A percentile compares a stretch with the other conserved stretches of the same genome.
Conservation (phyloP, 2,888 invertebrate species). For the Thereva unica region DNA sequence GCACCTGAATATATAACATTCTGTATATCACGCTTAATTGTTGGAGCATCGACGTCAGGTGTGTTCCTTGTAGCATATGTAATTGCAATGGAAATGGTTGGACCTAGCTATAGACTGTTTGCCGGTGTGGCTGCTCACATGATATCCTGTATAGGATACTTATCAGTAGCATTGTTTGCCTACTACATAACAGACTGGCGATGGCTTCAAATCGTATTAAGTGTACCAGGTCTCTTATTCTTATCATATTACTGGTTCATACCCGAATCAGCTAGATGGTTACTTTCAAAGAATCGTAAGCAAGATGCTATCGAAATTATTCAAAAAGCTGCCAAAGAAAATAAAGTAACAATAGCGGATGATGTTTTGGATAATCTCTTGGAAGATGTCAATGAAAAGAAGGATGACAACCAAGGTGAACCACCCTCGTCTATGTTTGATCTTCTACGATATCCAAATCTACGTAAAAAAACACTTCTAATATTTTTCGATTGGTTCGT, state of each 20-base stretch:
- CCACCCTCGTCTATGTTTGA: conserved; percentile 60
- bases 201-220: conserved; percentile 69
- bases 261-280: conserved; percentile 54
- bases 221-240: conserved; percentile 69
- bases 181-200: conserved; percentile 72
- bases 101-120: conserved; percentile 67
- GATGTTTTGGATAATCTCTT: conserved; percentile 40
- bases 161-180: conserved; percentile 69
- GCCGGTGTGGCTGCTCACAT: conserved; percentile 74
- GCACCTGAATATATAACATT: conserved; percentile 72
- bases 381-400: background rate
- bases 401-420: background rate
- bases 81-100: conserved; percentile 76
- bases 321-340: conserved; percentile 5
- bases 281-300: conserved; percentile 52
- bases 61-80: conserved; percentile 79
- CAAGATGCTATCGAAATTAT: conserved; percentile 48
- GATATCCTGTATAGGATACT: conserved; percentile 74
- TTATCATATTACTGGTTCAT: conserved; percentile 70
- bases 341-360: background rate
- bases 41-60: conserved; percentile 76
- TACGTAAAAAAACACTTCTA: conserved; percentile 69
- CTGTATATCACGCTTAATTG: conserved; percentile 66
- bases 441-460: conserved; percentile 67
- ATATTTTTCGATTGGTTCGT: conserved; percentile 80